Base-by-base conservation (phyloP, 2,888 invertebrate species). In the Caenorhabditis angaria region DNA sequence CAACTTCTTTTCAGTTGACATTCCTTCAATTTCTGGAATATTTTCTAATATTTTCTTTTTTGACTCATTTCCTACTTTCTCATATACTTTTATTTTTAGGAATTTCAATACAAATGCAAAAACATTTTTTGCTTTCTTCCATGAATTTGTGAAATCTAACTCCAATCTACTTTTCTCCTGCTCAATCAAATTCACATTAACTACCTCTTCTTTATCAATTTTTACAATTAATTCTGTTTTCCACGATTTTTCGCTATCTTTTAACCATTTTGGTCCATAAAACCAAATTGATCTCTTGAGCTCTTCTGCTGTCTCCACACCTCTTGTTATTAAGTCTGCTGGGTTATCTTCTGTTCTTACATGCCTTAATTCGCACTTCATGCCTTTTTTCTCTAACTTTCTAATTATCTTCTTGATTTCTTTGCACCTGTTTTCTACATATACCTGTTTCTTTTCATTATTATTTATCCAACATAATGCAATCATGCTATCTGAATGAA, bases 261-360 rank as follows among this genome's bases (percentile, higher is more conserved):
- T 58, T 8, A 22, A 20, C 48, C 55, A 61, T n/a, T 14, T 10
- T 5, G 65, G 65, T n/a, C 65, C 65, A 12, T 32, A 6, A 14
- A 59, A 53, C 65, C 65, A 65, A 18, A 41, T 59, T 5, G 25
- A 32, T 1, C 51, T 12, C n/a, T 5, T 20, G 18, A 65, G 41
- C 27, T 65, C 59, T 27, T 59, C 47, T 53, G 2, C 35, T 2
- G 53, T 27, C 25, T 28, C 27, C n/a, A 54, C 22, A 10, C 66
- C 66, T 47, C 61, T 29, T 20, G 66, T 66, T 5, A 35, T 27
- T 22, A 32, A 29, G 12, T 61, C 66, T 10, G 66, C 66, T 32
- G 61, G 61, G 25, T 66, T 66, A 4, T 66, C 29, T 3, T 59
- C 48, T 18, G 66, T 66, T n/a, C 22, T 25, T 1, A 56, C 56